These are phyloP conservation scores for Notospermus geniculatus DNA, from an alignment of 1,140 invertebrate genomes.

Conservation along the genomic window DNA sequence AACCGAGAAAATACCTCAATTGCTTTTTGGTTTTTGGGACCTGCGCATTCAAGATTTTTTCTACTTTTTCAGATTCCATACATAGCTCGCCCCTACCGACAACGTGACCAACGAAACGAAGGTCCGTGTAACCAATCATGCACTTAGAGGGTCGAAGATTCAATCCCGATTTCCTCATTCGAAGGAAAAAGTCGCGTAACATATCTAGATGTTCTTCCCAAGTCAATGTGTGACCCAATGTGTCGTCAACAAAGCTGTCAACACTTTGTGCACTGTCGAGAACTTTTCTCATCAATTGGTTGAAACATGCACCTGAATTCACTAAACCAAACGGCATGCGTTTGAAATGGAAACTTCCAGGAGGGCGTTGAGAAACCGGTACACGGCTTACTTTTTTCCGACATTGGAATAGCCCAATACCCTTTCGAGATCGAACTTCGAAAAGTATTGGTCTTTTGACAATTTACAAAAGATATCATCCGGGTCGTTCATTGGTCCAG, in stretches of 20 bases:
- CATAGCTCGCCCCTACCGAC: constrained; percentile 31
- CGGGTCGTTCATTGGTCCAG: constrained; percentile 20
- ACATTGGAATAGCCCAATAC: constrained; percentile 28
- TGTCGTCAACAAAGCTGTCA: constrained; percentile 32
- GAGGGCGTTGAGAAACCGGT: constrained; percentile 24
- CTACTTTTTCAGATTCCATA: constrained; percentile 42
- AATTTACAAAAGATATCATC: constrained; percentile 23
- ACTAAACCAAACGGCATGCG: constrained; percentile 32
- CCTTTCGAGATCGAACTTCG: constrained; percentile 31
- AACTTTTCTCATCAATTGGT: constrained; percentile 22
- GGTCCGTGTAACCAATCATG: constrained; percentile 10
- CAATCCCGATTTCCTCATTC: constrained; percentile 17
- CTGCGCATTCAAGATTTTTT: constrained; percentile 41
- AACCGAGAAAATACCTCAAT: no score
- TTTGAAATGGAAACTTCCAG: constrained; percentile 22
- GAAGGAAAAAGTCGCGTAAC: constrained; percentile 15
- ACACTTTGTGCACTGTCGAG: constrained; percentile 15
- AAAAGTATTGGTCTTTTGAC: neutral
- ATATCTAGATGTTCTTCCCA: constrained; percentile 13
- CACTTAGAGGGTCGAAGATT: constrained; percentile 9
- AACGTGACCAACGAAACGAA: constrained; percentile 27
- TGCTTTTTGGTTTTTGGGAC: constrained; percentile 44
- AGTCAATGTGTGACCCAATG: constrained; percentile 13
- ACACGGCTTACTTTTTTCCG: constrained; percentile 4
- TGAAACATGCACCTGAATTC: constrained; percentile 21